Evolutionary conservation across 2,888 invertebrate species (phyloP), one percentile per base, ranked within the genome.

Genomic region (Clitarchus hookeri): DNA sequence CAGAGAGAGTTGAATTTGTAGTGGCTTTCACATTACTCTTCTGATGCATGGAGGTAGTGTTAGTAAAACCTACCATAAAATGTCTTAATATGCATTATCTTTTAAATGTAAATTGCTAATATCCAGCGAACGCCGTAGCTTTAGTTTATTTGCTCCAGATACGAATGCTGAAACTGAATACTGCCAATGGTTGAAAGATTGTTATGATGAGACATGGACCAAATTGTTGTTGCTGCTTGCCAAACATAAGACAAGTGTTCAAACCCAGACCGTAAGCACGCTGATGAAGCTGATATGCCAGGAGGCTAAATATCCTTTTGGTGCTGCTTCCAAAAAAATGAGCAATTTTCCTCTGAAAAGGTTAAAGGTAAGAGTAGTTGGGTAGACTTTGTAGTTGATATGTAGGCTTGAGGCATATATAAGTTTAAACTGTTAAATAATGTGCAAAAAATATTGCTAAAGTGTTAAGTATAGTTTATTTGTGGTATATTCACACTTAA

Each of bases 231-330:
- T 92, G 44, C 93, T 95, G 86, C 92, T 96, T 86, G 92, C 92
- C 48, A 91, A 92, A 36, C 93, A 93, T 9, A 92, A 93, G 88
- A 90, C 91, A 8, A 91, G 90, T 85, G 93, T 94, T 19, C 93
- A 91, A 84, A 91, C 93, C 11, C 94, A 95, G 91, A 95, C 96
- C 0, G 91, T 97, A 6, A 94, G 95, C 2, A 95, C 96, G 0
- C 93, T 95, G 84, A 95, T 97, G 93, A 95, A 95, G 90, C 91
- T 97, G 86, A 92, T 97, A 89, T 93, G 94, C 82, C 93, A 93
- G 86, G 97, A 97, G 91, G 96, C 96, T 13, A 94, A 93, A 89
- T 92, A 94, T 90, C 95, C 96, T 0, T 89, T 96, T 65, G 94
- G 94, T 89, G 91, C 65, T 16, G 11, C 65, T 8, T 16, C 23